Base-by-base conservation (phyloP, 2,113 vertebrate species). In the Sorex araneus region DNA sequence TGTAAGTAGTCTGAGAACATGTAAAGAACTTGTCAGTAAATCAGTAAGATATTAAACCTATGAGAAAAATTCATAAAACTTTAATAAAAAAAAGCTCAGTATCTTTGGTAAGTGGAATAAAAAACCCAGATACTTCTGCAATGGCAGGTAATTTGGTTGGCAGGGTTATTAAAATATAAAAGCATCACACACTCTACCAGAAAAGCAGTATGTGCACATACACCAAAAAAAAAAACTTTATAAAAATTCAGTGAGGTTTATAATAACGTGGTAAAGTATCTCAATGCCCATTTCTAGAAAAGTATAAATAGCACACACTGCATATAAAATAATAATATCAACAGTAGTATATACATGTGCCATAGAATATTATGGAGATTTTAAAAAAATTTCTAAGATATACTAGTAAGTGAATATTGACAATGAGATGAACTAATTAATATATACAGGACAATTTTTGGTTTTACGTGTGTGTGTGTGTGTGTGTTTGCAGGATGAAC, bases 51-150 rank as follows among this genome's bases (percentile, higher is more conserved):
- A 30, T 79, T 3, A 57, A 90, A 71, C 10, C 16, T 25, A 60
- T 30, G 43, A 74, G 70, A 92, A 85, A 92, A 47, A 64, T 78
- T 64, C 13, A 21, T 28, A 28, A 84, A 90, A 13, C 43, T 45
- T 45, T 54, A 54, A 43, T 69, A 40, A 78, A 63, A 69, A 69
- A 27, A 80, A 89, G 43, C 71, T 54, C 47, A 80, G 8, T 76
- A 71, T 75, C 69, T 84, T 63, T 19, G 40, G 34, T 28, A 82
- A 71, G 12, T 18, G 7, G 67, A 90, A 86, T 27, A 57, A 79
- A 84, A 57, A 19, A 28, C 23, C 64, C 27, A 45, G 64, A 57
- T 25, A 27, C 21, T 76, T 80, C 28, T 71, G 84, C 15, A 71
- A 64, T 86, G 87, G 30, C 82, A 81, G 70, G 27, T 15, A 23